phyloP scores from a whole-genome alignment of 2,797 vertebrate species.

The Gallinago stenura region DNA sequence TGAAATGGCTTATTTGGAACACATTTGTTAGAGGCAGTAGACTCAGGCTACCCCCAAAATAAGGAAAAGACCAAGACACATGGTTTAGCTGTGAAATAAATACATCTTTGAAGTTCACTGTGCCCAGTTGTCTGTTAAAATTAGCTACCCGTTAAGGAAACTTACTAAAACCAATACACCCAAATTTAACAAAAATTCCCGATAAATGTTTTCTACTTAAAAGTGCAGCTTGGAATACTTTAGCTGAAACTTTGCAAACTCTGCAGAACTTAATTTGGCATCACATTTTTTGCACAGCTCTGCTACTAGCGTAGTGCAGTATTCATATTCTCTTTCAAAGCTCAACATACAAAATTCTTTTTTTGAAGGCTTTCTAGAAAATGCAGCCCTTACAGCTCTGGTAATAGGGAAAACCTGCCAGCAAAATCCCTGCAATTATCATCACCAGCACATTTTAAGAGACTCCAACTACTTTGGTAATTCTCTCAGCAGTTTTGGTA shows the following conservation, averaged over 20 bases:
- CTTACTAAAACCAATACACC: background rate
- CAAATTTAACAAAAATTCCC: background rate
- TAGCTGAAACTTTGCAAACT: background rate
- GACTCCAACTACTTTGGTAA: background rate
- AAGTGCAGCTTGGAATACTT: background rate
- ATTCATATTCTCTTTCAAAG: conserved; percentile 7
- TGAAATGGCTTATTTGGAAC: background rate
- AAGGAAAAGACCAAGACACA: background rate
- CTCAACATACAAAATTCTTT: background rate
- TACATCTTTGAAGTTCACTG: background rate
- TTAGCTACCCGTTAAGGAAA: background rate
- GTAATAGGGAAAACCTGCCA: conserved; percentile 23
- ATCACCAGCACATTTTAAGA: background rate
- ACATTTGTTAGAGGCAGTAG: background rate
- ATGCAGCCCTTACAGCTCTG: background rate
- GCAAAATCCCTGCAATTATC: conserved; percentile 4
- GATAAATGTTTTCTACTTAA: background rate
- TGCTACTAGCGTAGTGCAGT: background rate
- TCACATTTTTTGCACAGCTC: background rate
- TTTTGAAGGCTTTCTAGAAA: conserved; percentile 22
- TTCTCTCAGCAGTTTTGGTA: background rate
- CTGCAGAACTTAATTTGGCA: too few relatives aligned
- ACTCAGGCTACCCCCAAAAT: background rate
- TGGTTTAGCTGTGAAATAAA: background rate
- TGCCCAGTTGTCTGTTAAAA: background rate